A percentile compares a stretch with the other conserved stretches of the same genome.
These are phyloP conservation scores for Boulengeromyrus knoepffleri DNA, from an alignment of 2,113 vertebrate species.

Conservation along the genomic window DNA sequence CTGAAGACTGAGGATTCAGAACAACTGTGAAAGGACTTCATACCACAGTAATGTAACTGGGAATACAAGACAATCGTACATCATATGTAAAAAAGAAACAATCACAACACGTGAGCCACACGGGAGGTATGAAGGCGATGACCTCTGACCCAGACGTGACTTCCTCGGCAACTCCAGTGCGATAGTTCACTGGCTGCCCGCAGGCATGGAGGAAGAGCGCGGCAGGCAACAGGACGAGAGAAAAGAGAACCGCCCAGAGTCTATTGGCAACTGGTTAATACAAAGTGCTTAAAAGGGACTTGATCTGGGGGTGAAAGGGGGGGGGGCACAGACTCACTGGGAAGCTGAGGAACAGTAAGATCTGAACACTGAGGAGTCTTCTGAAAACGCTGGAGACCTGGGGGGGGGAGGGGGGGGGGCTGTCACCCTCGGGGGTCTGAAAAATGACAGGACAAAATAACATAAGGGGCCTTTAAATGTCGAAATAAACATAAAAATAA, in stretches of 20 bases:
- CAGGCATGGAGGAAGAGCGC: neutral
- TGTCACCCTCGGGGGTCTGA: neutral
- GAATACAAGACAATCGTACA: slow-evolving; percentile 51
- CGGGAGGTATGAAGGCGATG: slow-evolving; percentile 30
- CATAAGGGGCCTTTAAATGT: slow-evolving; percentile 15
- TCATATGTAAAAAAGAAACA: slow-evolving; percentile 28
- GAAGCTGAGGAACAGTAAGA: neutral
- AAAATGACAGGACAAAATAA: neutral
- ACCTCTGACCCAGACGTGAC: slow-evolving; percentile 24
- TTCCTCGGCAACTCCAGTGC: neutral
- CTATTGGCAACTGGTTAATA: slow-evolving; percentile 13
- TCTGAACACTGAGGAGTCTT: neutral
- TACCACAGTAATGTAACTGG: slow-evolving; percentile 58
- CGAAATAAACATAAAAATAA: slow-evolving; percentile 39
- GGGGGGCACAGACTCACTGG: neutral
- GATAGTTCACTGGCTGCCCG: neutral
- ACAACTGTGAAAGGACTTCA: slow-evolving; percentile 12
- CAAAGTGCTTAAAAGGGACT: slow-evolving; percentile 13
- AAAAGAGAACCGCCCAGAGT: neutral
- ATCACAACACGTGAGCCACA: slow-evolving; percentile 29
- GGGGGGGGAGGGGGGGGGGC: too few species aligned
- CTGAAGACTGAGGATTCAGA: neutral
- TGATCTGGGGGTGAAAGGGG: neutral
- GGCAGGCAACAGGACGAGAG: neutral
- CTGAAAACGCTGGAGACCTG: neutral